Percentiles rank a stretch among this genome's conserved stretches.
Conservation (phyloP, 2,113 vertebrate genomes). For the Speoplatyrhinus poulsoni region DNA sequence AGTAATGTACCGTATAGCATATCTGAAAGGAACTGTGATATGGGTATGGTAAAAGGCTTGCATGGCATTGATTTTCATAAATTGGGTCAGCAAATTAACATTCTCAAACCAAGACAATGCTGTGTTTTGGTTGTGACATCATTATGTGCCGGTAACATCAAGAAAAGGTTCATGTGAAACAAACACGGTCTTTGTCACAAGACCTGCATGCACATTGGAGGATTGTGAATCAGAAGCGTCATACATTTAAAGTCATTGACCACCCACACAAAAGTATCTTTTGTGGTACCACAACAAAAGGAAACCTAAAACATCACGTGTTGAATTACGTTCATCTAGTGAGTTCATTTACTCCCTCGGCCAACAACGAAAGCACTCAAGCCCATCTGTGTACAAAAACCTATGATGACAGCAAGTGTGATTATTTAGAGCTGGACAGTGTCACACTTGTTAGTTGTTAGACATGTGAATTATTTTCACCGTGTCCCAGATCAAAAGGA, state of each 20-base stretch:
- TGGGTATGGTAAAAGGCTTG: too few species aligned
- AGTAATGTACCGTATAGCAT: not conserved
- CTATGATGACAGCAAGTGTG: not conserved
- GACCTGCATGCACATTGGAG: constrained; percentile 17
- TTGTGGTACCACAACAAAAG: constrained; percentile 46
- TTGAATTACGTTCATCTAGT: constrained; percentile 25
- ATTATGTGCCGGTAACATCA: not conserved
- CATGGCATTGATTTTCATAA: not conserved
- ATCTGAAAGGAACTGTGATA: not conserved
- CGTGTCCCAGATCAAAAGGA: too few species aligned
- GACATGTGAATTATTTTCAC: too few species aligned
- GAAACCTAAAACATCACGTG: constrained; percentile 22
- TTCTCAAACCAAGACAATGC: not conserved
- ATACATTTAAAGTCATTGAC: constrained; percentile 29
- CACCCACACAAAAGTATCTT: constrained; percentile 53
- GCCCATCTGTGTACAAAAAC: constrained; percentile 2
- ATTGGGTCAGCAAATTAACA: not conserved
- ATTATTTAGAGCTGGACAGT: constrained; percentile 3
- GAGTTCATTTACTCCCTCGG: not conserved
- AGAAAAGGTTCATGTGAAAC: constrained; percentile 5
- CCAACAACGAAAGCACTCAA: constrained; percentile 25
- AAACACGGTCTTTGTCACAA: constrained; percentile 23
- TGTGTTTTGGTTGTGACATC: not conserved
- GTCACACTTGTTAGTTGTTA: too few species aligned
- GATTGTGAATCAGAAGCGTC: constrained; percentile 29